These are phyloP conservation scores for Dasypolia templi DNA, from an alignment of 2,888 invertebrate species.

Conservation along the genomic window DNA sequence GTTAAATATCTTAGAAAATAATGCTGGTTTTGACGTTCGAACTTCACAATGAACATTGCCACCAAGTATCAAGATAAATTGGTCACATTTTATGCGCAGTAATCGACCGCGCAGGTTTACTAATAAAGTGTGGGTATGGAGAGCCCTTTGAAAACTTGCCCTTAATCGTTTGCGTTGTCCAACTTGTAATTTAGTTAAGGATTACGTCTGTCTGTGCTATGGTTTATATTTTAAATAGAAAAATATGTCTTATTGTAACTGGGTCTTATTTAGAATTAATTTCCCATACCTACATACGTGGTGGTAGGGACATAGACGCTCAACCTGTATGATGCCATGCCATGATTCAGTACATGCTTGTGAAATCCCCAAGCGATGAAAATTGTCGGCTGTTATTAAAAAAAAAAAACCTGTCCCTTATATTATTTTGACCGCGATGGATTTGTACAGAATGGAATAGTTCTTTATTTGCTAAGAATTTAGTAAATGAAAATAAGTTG, in stretches of 20 bases:
- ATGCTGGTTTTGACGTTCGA: background rate
- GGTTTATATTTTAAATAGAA: background rate
- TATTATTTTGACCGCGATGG: too few relatives aligned
- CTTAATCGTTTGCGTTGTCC: slow-evolving; percentile 10
- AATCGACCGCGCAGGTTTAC: slow-evolving; percentile 1
- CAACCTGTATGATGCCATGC: too few relatives aligned
- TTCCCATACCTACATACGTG: too few relatives aligned
- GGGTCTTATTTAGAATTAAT: too few relatives aligned
- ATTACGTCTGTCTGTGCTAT: background rate
- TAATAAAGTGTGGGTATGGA: slow-evolving; percentile 24
- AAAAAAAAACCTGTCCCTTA: too few relatives aligned
- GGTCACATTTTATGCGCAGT: background rate
- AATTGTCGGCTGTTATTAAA: too few relatives aligned
- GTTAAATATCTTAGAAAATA: background rate
- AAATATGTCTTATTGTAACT: background rate
- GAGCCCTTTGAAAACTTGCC: slow-evolving; percentile 26
- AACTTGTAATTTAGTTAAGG: slow-evolving; percentile 3
- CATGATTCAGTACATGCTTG: too few relatives aligned
- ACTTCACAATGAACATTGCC: background rate
- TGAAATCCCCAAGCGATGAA: too few relatives aligned
- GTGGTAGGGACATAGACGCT: too few relatives aligned
- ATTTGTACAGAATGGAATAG: too few relatives aligned
- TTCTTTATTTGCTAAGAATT: too few relatives aligned
- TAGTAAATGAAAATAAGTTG: too few relatives aligned
- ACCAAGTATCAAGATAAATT: background rate